Conservation (phyloP, 2,797 vertebrate species). For the Netta rufina region DNA sequence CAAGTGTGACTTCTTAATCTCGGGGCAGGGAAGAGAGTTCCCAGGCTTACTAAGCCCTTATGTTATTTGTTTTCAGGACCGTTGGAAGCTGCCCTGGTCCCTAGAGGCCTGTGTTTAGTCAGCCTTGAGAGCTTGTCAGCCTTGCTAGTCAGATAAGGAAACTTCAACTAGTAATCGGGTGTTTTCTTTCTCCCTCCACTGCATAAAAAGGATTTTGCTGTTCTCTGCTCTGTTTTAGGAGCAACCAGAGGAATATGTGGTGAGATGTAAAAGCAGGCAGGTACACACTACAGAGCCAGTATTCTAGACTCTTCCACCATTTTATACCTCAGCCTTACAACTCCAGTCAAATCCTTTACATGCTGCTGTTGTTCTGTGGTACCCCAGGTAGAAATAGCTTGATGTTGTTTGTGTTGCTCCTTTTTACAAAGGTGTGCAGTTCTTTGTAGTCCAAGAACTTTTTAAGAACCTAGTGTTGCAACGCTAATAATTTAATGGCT, state of each 20-base stretch:
- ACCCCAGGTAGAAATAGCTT: neutral
- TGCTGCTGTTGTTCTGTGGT: neutral
- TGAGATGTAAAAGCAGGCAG: neutral
- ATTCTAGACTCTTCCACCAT: neutral
- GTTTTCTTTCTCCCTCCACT: conserved; percentile 31
- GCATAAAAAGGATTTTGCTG: conserved; percentile 19
- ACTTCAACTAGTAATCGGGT: conserved; percentile 33
- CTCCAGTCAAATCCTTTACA: neutral
- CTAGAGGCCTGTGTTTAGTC: neutral
- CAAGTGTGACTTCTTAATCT: neutral
- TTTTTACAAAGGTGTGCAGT: neutral
- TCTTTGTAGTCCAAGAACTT: neutral
- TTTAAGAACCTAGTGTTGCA: neutral
- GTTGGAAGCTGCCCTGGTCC: neutral
- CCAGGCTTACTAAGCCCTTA: neutral
- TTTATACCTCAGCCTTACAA: neutral
- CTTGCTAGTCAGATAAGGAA: neutral
- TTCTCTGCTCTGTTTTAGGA: conserved; percentile 23
- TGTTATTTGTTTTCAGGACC: neutral
- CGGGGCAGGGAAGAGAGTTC: neutral
- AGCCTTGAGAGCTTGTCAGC: neutral
- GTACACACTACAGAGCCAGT: neutral
- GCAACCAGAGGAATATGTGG: neutral
- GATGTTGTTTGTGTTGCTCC: neutral
- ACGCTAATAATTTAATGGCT: neutral